Evolutionary conservation across 2,797 vertebrate species (phyloP).

Genomic region (Mus caroli): DNA sequence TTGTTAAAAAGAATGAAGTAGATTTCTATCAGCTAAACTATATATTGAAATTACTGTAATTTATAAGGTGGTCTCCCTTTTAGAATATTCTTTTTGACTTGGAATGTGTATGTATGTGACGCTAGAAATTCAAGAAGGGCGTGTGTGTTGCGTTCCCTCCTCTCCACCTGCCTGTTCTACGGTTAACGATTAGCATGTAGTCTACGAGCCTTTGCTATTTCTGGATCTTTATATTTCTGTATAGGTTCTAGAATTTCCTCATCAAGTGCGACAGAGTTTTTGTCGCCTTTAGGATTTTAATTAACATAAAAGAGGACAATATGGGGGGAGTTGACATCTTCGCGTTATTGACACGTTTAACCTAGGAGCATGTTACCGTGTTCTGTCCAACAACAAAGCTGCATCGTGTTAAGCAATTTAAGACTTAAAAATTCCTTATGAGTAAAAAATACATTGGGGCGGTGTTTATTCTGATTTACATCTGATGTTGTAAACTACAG

Average conservation of each 20-base stretch:
- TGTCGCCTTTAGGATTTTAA: slow-evolving; percentile 12
- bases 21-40: background rate
- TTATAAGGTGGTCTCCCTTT: background rate
- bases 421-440: background rate
- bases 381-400: background rate
- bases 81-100: background rate
- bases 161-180: background rate
- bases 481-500: background rate
- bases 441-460: background rate
- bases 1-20: slow-evolving; percentile 33
- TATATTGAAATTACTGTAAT: background rate
- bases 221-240: background rate
- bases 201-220: background rate
- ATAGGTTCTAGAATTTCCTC: slow-evolving; percentile 53
- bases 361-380: background rate
- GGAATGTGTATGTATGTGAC: background rate
- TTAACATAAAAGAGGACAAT: slow-evolving; percentile 21
- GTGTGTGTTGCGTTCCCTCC: slow-evolving; percentile 11
- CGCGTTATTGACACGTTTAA: background rate
- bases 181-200: slow-evolving; percentile 1
- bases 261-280: background rate
- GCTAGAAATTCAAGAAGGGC: slow-evolving; percentile 4
- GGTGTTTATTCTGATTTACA: slow-evolving; percentile 18
- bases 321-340: slow-evolving; percentile 16
- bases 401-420: background rate